Conservation (phyloP, 2,113 vertebrate genomes). For the Lipotes vexillifer region DNA sequence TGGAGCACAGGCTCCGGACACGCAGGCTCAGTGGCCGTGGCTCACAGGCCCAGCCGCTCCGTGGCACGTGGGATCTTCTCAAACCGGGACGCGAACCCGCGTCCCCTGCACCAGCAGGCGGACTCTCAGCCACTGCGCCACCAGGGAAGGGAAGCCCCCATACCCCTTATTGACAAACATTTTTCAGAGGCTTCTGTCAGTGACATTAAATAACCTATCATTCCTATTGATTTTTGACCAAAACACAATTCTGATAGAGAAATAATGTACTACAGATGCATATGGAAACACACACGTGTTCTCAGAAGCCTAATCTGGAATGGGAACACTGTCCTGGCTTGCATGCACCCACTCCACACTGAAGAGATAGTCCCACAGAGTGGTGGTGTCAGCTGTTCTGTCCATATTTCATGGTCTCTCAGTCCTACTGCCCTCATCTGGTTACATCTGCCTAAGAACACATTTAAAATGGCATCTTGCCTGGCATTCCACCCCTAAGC, state of each 20-base stretch:
- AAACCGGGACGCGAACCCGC: rapidly evolving
- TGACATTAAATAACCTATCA: background rate
- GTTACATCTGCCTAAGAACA: background rate
- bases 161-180: background rate
- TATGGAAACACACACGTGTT: background rate
- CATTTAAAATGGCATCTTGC: background rate
- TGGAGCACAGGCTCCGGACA: rapidly evolving
- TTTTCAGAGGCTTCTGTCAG: background rate
- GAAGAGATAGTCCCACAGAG: background rate
- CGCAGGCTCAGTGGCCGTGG: too few relatives aligned
- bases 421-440: background rate
- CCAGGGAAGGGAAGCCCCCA: too few relatives aligned
- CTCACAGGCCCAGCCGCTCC: too few relatives aligned
- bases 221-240: background rate
- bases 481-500: background rate
- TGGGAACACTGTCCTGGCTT: background rate
- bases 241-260: background rate
- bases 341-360: background rate
- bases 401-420: background rate
- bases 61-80: too few relatives aligned
- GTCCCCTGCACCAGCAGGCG: too few relatives aligned
- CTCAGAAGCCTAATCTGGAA: background rate
- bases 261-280: background rate
- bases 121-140: too few relatives aligned
- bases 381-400: background rate